Conservation (phyloP, 2,888 invertebrate genomes). For the Caenorhabditis becei region DNA sequence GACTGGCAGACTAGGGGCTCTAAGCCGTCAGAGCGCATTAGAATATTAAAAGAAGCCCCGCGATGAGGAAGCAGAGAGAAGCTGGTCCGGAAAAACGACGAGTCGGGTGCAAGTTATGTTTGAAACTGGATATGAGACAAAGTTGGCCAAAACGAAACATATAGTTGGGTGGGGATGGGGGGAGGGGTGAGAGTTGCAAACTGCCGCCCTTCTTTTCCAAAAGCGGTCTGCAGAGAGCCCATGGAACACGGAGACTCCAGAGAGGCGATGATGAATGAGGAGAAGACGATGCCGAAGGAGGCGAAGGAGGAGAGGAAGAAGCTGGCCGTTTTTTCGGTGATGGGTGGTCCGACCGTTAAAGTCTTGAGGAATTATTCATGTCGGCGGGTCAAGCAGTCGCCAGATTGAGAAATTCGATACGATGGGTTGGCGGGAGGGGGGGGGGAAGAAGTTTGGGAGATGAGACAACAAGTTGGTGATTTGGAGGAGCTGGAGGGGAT, state of each 20-base stretch:
- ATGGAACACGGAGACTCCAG: not conserved
- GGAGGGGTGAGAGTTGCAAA: constrained; percentile 25
- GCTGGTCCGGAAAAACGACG: not conserved
- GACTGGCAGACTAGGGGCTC: not conserved
- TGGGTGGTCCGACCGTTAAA: not conserved
- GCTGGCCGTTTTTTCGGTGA: constrained; percentile 11
- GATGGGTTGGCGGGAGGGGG: not conserved
- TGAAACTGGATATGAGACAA: constrained; percentile 24
- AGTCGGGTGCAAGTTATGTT: constrained; percentile 12
- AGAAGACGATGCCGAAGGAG: not conserved
- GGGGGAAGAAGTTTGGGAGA: too few species aligned
- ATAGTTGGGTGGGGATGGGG: constrained; percentile 9
- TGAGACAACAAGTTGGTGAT: too few species aligned
- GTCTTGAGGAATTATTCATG: constrained; percentile 3
- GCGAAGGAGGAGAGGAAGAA: constrained; percentile 3
- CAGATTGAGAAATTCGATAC: not conserved
- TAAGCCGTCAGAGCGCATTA: constrained; percentile 21
- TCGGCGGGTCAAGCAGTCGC: not conserved
- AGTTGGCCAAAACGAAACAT: constrained; percentile 27
- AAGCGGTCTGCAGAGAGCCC: constrained; percentile 19
- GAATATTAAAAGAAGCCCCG: constrained; percentile 23
- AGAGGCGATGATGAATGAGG: constrained; percentile 17
- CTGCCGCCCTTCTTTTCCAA: constrained; percentile 29
- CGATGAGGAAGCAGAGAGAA: not conserved
- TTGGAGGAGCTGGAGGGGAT: too few species aligned